These are phyloP conservation scores for Anorthoa munda DNA, from an alignment of 2,888 invertebrate genomes.

Conservation along the genomic window DNA sequence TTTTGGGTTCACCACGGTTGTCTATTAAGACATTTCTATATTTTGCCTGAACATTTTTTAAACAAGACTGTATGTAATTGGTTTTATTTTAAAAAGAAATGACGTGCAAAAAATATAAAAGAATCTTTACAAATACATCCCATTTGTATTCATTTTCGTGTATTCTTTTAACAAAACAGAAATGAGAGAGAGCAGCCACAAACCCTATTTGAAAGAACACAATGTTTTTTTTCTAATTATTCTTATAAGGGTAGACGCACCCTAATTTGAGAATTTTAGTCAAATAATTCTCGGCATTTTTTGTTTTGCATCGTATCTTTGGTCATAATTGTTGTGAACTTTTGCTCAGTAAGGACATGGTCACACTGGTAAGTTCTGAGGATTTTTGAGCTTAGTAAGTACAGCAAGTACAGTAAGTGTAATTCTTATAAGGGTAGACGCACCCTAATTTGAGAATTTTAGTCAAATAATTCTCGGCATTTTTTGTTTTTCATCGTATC, in stretches of 20 bases:
- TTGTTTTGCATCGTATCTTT: conserved; percentile 3
- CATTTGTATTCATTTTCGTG: not conserved
- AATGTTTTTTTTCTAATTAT: conserved; percentile 20
- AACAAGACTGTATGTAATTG: no score
- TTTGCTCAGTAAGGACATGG: conserved; percentile 6
- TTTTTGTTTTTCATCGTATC: conserved; percentile 10
- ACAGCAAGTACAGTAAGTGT: no score
- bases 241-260: not conserved
- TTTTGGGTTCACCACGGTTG: no score
- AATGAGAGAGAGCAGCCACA: not conserved
- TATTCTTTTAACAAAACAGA: conserved; percentile 9
- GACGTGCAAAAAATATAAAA: not conserved
- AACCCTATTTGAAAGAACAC: not conserved
- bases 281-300: conserved; percentile 18
- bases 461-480: conserved; percentile 10
- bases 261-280: conserved; percentile 1
- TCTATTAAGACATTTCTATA: no score
- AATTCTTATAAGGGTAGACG: not conserved
- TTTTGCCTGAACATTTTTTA: no score
- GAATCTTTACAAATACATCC: conserved; percentile 7
- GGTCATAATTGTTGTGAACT: conserved; percentile 23
- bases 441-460: conserved; percentile 1
- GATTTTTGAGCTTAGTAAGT: not conserved
- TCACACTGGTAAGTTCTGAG: not conserved
- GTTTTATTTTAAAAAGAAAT: not conserved